These are phyloP conservation scores for Eupsilia transversa DNA, from an alignment of 2,888 invertebrate genomes.

Conservation along the genomic window DNA sequence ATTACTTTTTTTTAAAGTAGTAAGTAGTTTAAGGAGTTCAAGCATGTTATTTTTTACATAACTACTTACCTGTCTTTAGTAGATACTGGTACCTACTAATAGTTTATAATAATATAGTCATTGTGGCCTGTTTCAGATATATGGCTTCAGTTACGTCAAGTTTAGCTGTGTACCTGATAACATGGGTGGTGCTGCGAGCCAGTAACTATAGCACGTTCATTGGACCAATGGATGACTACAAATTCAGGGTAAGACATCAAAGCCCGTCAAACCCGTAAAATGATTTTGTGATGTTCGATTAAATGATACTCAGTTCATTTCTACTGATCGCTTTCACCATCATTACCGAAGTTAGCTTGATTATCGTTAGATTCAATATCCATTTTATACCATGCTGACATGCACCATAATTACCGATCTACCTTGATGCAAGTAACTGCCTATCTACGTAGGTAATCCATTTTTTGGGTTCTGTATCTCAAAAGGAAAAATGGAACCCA, in stretches of 20 bases:
- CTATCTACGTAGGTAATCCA: neutral
- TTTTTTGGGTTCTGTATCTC: neutral
- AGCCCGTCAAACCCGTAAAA: neutral
- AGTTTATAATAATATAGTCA: neutral
- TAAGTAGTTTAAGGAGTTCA: neutral
- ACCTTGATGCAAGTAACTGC: neutral
- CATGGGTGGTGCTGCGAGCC: constrained; percentile 93
- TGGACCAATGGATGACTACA: constrained; percentile 92
- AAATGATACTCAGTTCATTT: neutral
- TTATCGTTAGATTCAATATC: neutral
- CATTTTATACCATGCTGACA: constrained; percentile 5
- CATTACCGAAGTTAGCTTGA: constrained; percentile 4
- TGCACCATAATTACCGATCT: constrained; percentile 6
- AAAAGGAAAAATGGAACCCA: neutral
- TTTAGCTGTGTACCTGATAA: constrained; percentile 95
- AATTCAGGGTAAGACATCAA: constrained; percentile 91
- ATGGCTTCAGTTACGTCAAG: constrained; percentile 97
- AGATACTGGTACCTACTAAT: neutral
- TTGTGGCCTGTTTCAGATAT: constrained; percentile 91
- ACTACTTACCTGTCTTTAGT: neutral
- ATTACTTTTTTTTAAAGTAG: neutral
- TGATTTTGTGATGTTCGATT: neutral
- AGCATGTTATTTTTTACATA: neutral
- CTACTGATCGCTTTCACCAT: constrained; percentile 19
- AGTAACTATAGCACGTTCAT: constrained; percentile 88